Evolutionary conservation across 2,113 vertebrate species (phyloP), one percentile per base, ranked within the genome.

Genomic region (Calonectris borealis): DNA sequence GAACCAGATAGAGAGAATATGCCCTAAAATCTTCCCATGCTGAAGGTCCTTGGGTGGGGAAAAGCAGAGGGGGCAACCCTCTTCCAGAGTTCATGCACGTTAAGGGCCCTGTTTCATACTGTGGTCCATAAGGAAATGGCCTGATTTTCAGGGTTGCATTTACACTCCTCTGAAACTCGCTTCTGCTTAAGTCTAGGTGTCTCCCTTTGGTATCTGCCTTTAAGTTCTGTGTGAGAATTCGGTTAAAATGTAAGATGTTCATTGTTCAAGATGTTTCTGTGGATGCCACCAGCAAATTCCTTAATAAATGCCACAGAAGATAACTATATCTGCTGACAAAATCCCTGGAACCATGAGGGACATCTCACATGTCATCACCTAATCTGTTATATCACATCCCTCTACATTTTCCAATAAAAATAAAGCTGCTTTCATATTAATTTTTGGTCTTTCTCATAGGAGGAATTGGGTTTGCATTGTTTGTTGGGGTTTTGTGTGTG

Each of bases 241-340:
- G 27, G 24, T 58, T 62, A 61, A 83, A 88, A 79, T 60, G 16
- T 54, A 71, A 65, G 42, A 76, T 31, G 22, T 70, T 93, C 4
- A 0, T 48, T 58, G 16, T 70, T 82, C 46, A 77, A 93, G 38
- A 70, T 49, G 18, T 48, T 95, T 88, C 57, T 79, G 16, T 52
- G 57, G 17, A 61, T 80, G 65, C 38, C 49, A 92, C 25, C 55
- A 81, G 22, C 22, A 76, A 86, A 91, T 86, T 88, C 49, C 34
- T 80, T 78, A 77, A 86, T 91, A 94, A 81, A 93, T 69, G 18
- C 29, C 64, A 81, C 27, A 61, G 22, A 90, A 94, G 89, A 83
- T 70, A 65, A 51, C 26, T 29, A 19, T 27, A 26, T 36, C 51
- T 79, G 36, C 71, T 90, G 38, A 75, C 8, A 69, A 38, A 58